Base-by-base conservation (phyloP, 2,797 vertebrate genomes). In the Falco cherrug region DNA sequence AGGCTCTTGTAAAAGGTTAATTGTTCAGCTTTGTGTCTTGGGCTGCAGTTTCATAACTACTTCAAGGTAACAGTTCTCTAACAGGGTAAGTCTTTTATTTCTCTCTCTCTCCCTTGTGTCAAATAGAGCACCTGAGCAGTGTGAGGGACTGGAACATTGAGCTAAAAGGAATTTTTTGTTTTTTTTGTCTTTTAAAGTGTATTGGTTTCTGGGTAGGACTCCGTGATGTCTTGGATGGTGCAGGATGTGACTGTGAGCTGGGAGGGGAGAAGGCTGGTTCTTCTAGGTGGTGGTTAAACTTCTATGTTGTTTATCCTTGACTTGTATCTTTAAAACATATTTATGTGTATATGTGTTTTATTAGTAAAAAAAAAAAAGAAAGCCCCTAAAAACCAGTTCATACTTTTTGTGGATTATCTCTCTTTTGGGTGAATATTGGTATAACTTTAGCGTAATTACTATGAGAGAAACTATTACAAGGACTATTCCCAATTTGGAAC, bases 1-100 rank as follows among this genome's bases (percentile, higher is more conserved):
- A 92, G 39, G 41, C 64, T 70, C 39, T 79, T 68, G 22, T 63
- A 53, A 79, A 90, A 95, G 80, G 81, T 94, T 95, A 95, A 90
- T 89, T 94, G 53, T 79, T 90, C 73, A 82, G 67, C 64, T 87
- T 84, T 84, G 25, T 80, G 64, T 95, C 31, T 86, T 69, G 51
- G 56, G 25, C 63, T 76, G 39, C 64, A 53, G 77, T 91, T 86
- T 84, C 51, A 10, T 94, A 76, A 73, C 76, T 65, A 29, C 67
- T 70, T 88, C 29, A 33, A 70, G 78, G 90, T 60, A 53, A n/a
- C 31, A 35, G n/a, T 35, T 64, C 61, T 73, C 29, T 61, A 28
- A 50, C n/a, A 91, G 68, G 74, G 29, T 51, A 47, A 25, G 47
- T 39, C 16, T 84, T 59, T 33, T 73, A 4, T 69, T 94, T 92